A percentile compares a stretch with the other conserved stretches of the same genome.
Evolutionary conservation across 2,113 vertebrate genomes (phyloP).

Genomic region (Phoenicopterus ruber): DNA sequence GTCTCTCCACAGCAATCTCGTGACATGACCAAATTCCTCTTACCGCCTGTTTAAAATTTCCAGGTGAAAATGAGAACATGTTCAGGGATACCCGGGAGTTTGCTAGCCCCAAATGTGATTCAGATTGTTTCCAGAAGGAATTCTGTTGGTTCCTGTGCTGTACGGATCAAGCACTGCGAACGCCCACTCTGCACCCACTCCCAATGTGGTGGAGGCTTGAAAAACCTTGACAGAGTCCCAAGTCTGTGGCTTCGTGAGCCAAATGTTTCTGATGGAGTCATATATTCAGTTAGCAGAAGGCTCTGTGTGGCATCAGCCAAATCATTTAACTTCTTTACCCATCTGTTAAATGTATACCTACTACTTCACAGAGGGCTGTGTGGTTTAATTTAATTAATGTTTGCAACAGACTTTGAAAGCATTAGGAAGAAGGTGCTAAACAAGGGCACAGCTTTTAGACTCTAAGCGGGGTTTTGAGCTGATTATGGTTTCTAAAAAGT

Average conservation of each 20-base stretch:
- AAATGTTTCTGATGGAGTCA: not conserved
- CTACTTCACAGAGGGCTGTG: not conserved
- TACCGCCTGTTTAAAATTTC: not conserved
- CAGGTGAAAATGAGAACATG: not conserved
- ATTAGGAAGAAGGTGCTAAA: conserved; percentile 7
- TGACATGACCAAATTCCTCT: not conserved
- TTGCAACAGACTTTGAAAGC: conserved; percentile 23
- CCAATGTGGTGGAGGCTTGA: not conserved
- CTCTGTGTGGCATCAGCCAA: not conserved
- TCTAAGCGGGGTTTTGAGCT: not conserved
- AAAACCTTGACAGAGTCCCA: not conserved
- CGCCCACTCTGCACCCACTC: not conserved
- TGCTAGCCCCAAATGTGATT: not conserved
- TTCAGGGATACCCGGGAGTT: not conserved
- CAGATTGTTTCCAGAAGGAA: not conserved
- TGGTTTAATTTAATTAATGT: conserved; percentile 24
- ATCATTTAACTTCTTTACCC: not conserved
- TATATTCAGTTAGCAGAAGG: conserved; percentile 3
- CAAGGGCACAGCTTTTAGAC: not conserved
- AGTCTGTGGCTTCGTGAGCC: not conserved
- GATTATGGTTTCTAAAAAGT: not conserved
- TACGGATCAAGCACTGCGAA: not conserved
- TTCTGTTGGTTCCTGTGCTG: not conserved
- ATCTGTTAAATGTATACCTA: conserved; percentile 30
- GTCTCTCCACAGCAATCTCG: not conserved